Base-by-base conservation (phyloP, 2,113 vertebrate genomes). In the Hemichromis elongatus region DNA sequence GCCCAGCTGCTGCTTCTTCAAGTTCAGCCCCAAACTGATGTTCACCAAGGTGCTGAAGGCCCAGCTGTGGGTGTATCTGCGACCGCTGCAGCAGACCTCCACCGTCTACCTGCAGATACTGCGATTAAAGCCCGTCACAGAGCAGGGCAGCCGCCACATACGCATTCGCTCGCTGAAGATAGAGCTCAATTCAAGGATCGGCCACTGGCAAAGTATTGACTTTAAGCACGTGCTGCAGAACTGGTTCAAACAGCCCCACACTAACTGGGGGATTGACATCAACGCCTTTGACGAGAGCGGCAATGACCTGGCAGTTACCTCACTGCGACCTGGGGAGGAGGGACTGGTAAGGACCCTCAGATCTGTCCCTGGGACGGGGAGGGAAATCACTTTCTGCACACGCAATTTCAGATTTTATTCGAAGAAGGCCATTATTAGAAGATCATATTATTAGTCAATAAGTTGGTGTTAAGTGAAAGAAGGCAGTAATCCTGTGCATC, bases 241-340 rank as follows among this genome's bases (percentile, higher is more conserved):
- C 96, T 99, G 98, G 98, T 99, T 99, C 96, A 98, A 98, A 93
- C 98, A 99, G 93, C 98, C 98, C 0, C 98, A 99, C 92, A 99
- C 97, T 96, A 99, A 99, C 92, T 99, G 98, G 98, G 98, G 98
- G 81, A 98, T 99, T 84, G 98, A 99, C 96, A 99, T 99, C 97
- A 99, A 99, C 88, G 98, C 98, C 94, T 99, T 98, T 82, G 98
- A 99, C 53, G 98, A 98, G 93, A 98, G 96, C 80, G 98, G 98
- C 94, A 99, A 98, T 87, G 98, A 99, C 93, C 90, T 99, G 96
- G 98, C 98, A 0, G 98, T 99, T 95, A 99, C 98, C 83, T 99
- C 98, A 7, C 96, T 99, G 87, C 96, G 97, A 85, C 97, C 98
- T 3, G 98, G 98, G 13, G 98, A 98, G n/a, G 98, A 99, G 93